Base-by-base conservation (phyloP, 2,113 vertebrate species). In the Carettochelys insculpta region DNA sequence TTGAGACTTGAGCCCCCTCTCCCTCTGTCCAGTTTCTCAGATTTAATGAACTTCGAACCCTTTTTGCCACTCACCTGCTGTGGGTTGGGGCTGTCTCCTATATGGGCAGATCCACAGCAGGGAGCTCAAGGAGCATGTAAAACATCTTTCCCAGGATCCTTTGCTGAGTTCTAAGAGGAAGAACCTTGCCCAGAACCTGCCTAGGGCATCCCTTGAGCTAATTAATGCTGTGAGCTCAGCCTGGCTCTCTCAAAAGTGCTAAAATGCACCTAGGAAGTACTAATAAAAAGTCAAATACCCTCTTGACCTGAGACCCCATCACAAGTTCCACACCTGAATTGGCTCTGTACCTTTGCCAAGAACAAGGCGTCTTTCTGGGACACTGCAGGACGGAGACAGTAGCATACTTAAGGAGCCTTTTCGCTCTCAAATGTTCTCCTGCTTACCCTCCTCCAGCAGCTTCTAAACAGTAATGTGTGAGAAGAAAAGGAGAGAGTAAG, bases 131-230 rank as follows among this genome's bases (percentile, higher is more conserved):
- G 41, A 24, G 24, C 24, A 22, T 38, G 41, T 25, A 41, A 13
- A 41, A 29, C 12, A 47, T 31, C 45, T 48, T 29, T 3, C 11
- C 34, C 47, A 10, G 45, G 29, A 17, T 48, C 76, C 76, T 48
- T 47, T 34, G 47, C 29, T 11, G 16, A 47, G 31, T 20, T 20
- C 71, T 25, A 27, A n/a, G n/a, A 13, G 41, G 41, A 79, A n/a
- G n/a, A 1, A 0, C 68, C 8, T 58, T 48, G 92, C 8, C 0
- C 34, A 77, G 52, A 79, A 45, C 0, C 0, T 3, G 1, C 7
- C 3, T 80, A n/a, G 81, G 77, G 29, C 78, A 76, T 78, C 65
- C 24, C 73, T 53, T 65, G 83, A 38, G n/a, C 17, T 38, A 83
- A 68, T 14, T 22, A 53, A 58, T 3, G 1, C 7, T n/a, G 8